Evolutionary conservation across 2,797 vertebrate species (phyloP).

Genomic region (Lepus townsendii): DNA sequence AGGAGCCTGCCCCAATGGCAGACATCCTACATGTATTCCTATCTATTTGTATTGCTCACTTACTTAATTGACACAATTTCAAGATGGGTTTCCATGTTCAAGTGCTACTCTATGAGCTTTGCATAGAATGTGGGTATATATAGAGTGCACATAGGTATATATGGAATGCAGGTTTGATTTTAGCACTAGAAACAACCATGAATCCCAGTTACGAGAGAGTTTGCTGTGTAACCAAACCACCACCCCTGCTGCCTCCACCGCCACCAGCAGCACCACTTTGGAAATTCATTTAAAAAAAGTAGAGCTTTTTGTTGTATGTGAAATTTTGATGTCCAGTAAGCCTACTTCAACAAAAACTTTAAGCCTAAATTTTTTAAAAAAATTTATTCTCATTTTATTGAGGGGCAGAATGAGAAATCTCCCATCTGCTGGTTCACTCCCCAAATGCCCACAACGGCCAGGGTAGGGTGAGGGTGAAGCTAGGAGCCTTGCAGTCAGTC

Average conservation of each 20-base stretch:
- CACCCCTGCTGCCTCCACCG: not conserved
- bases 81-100: not conserved
- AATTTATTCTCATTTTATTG: no score
- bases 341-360: not conserved
- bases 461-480: no score
- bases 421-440: no score
- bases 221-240: not conserved
- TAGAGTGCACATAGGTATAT: no score
- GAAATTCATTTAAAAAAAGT: not conserved
- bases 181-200: not conserved
- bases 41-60: not conserved
- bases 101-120: slow-evolving; percentile 34
- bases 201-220: not conserved
- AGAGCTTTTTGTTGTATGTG: slow-evolving; percentile 1
- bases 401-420: no score
- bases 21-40: not conserved
- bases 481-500: no score
- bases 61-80: not conserved
- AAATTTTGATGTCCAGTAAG: slow-evolving; percentile 11
- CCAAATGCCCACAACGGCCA: no score
- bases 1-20: not conserved
- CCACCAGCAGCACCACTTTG: not conserved
- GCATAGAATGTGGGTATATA: not conserved
- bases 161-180: not conserved
- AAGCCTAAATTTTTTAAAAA: no score